Evolutionary conservation across 2,888 invertebrate species (phyloP).

Genomic region (Lysandra bellargus): DNA sequence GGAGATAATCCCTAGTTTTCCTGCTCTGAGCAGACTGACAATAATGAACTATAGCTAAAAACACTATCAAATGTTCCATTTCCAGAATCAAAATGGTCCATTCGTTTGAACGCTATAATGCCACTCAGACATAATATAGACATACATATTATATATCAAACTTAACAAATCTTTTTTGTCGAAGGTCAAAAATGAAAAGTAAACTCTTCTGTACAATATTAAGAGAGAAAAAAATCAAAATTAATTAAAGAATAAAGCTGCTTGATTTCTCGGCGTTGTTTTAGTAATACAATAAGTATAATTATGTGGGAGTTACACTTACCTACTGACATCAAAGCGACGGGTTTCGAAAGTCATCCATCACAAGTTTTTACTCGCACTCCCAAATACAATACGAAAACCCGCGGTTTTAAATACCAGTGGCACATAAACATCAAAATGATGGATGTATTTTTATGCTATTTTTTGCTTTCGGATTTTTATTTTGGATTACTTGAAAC

Average conservation of each 20-base stretch:
- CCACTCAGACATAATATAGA: too few relatives aligned
- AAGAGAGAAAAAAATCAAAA: not conserved
- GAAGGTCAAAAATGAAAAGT: not conserved
- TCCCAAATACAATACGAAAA: slow-evolving; percentile 16
- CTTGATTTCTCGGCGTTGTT: slow-evolving; percentile 7
- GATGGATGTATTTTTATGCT: not conserved
- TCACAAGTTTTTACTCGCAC: slow-evolving; percentile 8
- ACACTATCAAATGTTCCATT: too few relatives aligned
- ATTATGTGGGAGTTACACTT: slow-evolving; percentile 21
- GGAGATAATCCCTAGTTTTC: too few relatives aligned
- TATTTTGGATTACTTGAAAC: not conserved
- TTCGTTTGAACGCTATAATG: too few relatives aligned
- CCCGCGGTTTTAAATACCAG: not conserved
- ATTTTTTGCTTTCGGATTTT: not conserved
- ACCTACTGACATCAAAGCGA: slow-evolving; percentile 25
- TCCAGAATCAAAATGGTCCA: too few relatives aligned
- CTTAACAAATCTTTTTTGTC: not conserved
- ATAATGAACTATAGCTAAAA: too few relatives aligned
- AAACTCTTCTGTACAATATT: not conserved
- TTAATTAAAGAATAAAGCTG: not conserved
- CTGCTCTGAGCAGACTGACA: too few relatives aligned
- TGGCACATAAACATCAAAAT: slow-evolving; percentile 1
- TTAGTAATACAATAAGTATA: slow-evolving; percentile 3
- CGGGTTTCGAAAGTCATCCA: slow-evolving; percentile 25
- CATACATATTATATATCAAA: too few relatives aligned